phyloP scores from a whole-genome alignment of 2,888 invertebrate species.

The Nasonia oneida region DNA sequence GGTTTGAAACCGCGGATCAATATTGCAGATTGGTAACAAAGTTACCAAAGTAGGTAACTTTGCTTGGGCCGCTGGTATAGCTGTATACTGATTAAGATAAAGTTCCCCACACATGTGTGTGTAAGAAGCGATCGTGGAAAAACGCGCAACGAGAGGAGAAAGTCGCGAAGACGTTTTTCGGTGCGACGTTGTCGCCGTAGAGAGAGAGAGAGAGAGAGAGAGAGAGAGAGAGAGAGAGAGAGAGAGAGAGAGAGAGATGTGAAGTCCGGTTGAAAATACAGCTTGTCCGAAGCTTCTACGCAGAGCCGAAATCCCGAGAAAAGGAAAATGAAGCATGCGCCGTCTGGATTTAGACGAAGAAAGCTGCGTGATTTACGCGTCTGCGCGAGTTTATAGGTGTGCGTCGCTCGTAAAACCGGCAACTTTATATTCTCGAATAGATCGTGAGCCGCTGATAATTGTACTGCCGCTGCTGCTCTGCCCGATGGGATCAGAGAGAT shows the following conservation, averaged over 20 bases:
- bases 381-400: not conserved
- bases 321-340: not conserved
- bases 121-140: not conserved
- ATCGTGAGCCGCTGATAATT: constrained; percentile 65
- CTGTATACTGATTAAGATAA: not conserved
- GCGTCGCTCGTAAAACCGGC: constrained; percentile 61
- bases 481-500: not conserved
- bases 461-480: not conserved
- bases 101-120: not conserved
- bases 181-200: not conserved
- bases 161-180: not conserved
- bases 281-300: not conserved
- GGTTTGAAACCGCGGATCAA: not conserved
- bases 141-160: not conserved
- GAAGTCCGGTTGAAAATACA: too few species aligned
- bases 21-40: constrained; percentile 15
- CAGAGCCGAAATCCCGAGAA: not conserved
- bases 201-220: too few species aligned
- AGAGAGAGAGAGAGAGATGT: too few species aligned
- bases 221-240: not conserved
- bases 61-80: not conserved
- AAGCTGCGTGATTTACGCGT: not conserved
- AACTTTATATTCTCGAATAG: constrained; percentile 65
- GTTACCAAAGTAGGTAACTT: constrained; percentile 17
- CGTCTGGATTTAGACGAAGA: not conserved